Evolutionary conservation across 2,888 invertebrate genomes (phyloP).

Genomic region (Drosophila mimica): DNA sequence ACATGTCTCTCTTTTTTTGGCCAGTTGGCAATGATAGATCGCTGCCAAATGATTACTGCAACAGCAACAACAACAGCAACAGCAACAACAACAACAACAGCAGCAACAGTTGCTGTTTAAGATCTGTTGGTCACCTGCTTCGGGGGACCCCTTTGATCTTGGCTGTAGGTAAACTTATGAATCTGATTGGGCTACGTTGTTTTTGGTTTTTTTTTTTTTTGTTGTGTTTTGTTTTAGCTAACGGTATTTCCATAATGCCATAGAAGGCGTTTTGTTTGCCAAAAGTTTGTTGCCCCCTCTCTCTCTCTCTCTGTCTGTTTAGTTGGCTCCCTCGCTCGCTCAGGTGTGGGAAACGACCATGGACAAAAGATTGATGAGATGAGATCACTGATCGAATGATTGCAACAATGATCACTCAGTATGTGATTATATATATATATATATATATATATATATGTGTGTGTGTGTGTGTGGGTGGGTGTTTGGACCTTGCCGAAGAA

Average conservation of each 20-base stretch:
- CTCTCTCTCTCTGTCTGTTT: conserved; percentile 2
- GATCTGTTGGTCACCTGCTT: conserved; percentile 51
- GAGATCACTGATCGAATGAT: conserved; percentile 60
- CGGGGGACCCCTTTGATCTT: conserved; percentile 56
- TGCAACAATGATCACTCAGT: conserved; percentile 29
- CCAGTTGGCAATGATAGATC: conserved; percentile 73
- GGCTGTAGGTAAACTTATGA: conserved; percentile 38
- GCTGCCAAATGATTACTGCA: conserved; percentile 70
- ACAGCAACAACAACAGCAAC: conserved; percentile 19
- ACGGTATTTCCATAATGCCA: conserved; percentile 74
- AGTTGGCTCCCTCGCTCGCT: not conserved
- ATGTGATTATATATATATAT: not conserved
- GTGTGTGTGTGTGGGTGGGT: conserved; percentile 15
- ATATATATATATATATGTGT: conserved; percentile 2
- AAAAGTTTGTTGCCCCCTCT: conserved; percentile 55
- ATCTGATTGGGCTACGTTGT: conserved; percentile 41
- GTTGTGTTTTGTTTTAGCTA: conserved; percentile 25
- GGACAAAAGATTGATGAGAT: conserved; percentile 56
- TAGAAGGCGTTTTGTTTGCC: conserved; percentile 57
- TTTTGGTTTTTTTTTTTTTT: not conserved
- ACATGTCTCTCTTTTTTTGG: conserved; percentile 27
- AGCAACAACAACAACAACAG: conserved; percentile 37
- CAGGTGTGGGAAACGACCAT: conserved; percentile 56
- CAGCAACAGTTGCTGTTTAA: conserved; percentile 16
- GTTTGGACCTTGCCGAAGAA: conserved; percentile 10